phyloP scores from a whole-genome alignment of 2,797 vertebrate genomes.

The Eremophila alpestris region DNA sequence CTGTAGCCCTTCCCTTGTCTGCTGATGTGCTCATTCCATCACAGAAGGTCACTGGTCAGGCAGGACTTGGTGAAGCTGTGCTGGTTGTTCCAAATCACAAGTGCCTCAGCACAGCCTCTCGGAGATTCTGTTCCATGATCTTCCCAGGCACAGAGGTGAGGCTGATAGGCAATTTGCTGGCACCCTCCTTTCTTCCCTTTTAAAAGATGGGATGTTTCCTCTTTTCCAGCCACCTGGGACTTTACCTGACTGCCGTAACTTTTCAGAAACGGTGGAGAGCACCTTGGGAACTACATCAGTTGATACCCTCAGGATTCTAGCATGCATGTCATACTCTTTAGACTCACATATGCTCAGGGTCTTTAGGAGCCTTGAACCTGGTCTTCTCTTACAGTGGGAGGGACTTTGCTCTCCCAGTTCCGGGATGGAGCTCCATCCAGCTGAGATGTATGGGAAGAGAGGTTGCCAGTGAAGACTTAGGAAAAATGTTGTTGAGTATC shows the following conservation, averaged over 20 bases:
- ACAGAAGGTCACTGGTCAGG: neutral
- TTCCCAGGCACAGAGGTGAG: neutral
- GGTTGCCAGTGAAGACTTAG: neutral
- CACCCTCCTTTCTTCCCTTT: neutral
- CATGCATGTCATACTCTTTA: neutral
- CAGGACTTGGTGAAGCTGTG: neutral
- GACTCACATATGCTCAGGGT: neutral
- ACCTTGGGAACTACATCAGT: neutral
- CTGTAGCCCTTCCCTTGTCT: neutral
- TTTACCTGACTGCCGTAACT: neutral
- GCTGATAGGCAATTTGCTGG: neutral
- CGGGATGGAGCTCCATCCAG: neutral
- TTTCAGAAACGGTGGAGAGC: neutral
- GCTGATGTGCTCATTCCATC: neutral
- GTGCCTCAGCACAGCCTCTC: neutral
- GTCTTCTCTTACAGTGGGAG: neutral
- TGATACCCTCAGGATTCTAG: neutral
- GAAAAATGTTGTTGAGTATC: neutral
- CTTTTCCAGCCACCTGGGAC: neutral
- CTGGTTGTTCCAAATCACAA: neutral
- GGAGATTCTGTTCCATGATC: neutral
- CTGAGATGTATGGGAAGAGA: rapidly evolving
- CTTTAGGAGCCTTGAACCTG: neutral
- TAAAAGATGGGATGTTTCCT: neutral
- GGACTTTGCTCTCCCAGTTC: neutral